phyloP scores from a whole-genome alignment of 2,113 vertebrate genomes.

The Dicerorhinus sumatrensis region DNA sequence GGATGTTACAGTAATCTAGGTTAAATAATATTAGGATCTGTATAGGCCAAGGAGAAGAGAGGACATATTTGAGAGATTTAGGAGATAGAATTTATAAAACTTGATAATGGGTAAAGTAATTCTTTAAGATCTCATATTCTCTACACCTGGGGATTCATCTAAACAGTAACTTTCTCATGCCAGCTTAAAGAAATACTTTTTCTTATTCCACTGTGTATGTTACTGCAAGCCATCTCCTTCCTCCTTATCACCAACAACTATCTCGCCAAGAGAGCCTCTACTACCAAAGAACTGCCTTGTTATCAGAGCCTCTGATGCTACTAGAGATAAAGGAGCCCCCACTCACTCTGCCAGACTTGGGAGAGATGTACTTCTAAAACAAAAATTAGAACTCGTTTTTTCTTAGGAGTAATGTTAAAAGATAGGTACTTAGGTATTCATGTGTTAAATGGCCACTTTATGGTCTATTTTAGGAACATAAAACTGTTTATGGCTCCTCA shows the following conservation, averaged over 20 bases:
- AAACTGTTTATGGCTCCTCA: neutral
- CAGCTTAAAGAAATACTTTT: neutral
- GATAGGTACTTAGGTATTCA: neutral
- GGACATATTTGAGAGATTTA: neutral
- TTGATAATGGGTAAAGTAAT: neutral
- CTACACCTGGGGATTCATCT: neutral
- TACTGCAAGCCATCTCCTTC: neutral
- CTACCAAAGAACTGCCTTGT: neutral
- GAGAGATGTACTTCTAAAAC: neutral
- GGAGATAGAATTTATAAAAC: neutral
- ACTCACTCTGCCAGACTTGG: neutral
- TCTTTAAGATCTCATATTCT: constrained; percentile 10
- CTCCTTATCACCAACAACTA: neutral
- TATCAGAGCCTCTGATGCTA: neutral
- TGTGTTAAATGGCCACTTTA: neutral
- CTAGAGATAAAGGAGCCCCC: neutral
- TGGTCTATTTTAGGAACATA: neutral
- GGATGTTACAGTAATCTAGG: neutral
- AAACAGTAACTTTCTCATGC: neutral
- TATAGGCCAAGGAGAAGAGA: neutral
- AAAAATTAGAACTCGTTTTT: neutral
- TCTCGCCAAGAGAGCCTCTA: neutral
- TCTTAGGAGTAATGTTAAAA: constrained; percentile 11
- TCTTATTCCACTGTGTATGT: neutral
- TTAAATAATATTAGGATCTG: neutral